Evolutionary conservation across 2,113 vertebrate species (phyloP).

Genomic region (Octodon degus): DNA sequence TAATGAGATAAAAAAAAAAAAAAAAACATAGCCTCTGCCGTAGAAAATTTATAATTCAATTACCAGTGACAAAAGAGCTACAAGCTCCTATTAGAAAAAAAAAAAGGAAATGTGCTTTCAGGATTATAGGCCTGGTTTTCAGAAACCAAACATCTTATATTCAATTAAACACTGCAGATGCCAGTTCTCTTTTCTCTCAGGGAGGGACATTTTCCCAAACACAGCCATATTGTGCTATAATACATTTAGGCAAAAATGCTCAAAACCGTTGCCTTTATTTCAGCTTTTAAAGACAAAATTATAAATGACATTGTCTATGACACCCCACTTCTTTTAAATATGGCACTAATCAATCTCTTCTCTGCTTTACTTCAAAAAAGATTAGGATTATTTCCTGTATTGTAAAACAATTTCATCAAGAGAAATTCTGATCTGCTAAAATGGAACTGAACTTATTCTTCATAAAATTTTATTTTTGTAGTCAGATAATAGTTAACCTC

Average conservation of each 20-base stretch:
- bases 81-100: constrained; percentile 35
- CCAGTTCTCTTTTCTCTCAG: neutral
- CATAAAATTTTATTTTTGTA: constrained; percentile 36
- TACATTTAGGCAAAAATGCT: neutral
- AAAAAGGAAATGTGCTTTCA: constrained; percentile 66
- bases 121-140: constrained; percentile 48
- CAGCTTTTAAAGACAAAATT: constrained; percentile 28
- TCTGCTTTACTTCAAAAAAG: neutral
- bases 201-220: constrained; percentile 40
- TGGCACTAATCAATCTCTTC: neutral
- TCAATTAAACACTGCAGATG: constrained; percentile 60
- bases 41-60: constrained; percentile 64
- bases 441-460: constrained; percentile 49
- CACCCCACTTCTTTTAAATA: constrained; percentile 42
- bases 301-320: neutral
- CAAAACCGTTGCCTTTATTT: neutral
- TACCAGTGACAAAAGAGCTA: constrained; percentile 30
- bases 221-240: constrained; percentile 4
- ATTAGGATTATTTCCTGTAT: constrained; percentile 25
- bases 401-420: constrained; percentile 32
- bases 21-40: constrained; percentile 27
- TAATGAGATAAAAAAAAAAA: constrained; percentile 52
- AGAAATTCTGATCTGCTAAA: constrained; percentile 47
- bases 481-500: constrained; percentile 14
- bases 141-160: constrained; percentile 44